Base-by-base conservation (phyloP, 2,797 vertebrate species). In the Typhlichthys subterraneus region DNA sequence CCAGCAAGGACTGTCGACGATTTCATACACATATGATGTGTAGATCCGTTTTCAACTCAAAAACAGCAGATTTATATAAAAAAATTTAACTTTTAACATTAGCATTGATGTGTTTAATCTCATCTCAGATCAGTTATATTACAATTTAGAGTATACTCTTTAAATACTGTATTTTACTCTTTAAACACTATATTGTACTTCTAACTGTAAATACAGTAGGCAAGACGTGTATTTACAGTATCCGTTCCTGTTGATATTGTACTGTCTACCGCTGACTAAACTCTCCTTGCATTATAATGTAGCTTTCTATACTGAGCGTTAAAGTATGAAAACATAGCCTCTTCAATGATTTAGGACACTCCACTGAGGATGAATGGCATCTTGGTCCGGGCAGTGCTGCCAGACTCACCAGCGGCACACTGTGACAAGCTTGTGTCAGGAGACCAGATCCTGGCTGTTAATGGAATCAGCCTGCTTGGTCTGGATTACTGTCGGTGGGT, bases 391-490 rank as follows among this genome's bases (percentile, higher is more conserved):
- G 85, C 91, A 0, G 85, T 94, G 65, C 80, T 92, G 7, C 92
- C 92, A 3, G 88, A 90, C 56, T 92, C 90, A 17, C 91, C 93
- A 0, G 93, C 93, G 8, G 90, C 87, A n/a, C 81, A 61, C 1
- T 83, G 85, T 57, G 59, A 83, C 64, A 88, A 68, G 68, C 75
- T 93, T 76, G 64, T 45, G 14, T 79, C 88, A 9, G 92, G 93
- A n/a, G 91, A 94, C 84, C 65, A 83, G 49, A 92, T 94, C 69
- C 81, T 94, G 75, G 93, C 93, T 11, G 89, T 94, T 4, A 94
- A 94, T 2, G 93, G 93, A 54, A 72, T 89, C 68, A 91, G 87
- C 61, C 81, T 94, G 72, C 77, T 90, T 0, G 91, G 85, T 5
- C 62, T 93, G 70, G 90, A 93, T 77, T 91, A 88, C 64, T 76